Percentiles rank a stretch among this genome's conserved stretches.
Conservation (phyloP, 2,888 invertebrate species). For the Malachius bipustulatus region DNA sequence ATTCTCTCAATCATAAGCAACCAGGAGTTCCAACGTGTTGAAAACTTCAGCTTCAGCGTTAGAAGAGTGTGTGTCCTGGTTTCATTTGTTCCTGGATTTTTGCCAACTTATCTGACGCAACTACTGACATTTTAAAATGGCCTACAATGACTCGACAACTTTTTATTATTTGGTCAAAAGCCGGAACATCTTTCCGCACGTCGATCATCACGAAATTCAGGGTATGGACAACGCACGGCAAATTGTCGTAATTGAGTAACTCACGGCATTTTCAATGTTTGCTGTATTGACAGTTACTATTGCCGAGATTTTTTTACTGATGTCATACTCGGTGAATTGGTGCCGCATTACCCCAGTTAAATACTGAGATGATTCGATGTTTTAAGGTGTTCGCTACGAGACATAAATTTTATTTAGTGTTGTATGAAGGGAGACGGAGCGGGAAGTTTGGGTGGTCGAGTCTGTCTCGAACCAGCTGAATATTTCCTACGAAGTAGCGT, state of each 20-base stretch:
- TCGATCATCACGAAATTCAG: constrained; percentile 5
- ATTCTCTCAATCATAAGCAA: constrained; percentile 3
- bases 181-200: constrained; percentile 3
- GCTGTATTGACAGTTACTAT: constrained; percentile 20
- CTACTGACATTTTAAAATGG: constrained; percentile 3
- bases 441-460: too few species aligned
- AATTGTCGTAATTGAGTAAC: constrained; percentile 17
- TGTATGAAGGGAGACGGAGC: too few species aligned
- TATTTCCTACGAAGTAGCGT: too few species aligned
- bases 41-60: constrained; percentile 13
- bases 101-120: constrained; percentile 13
- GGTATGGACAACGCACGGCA: constrained; percentile 22
- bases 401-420: too few species aligned
- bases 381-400: too few species aligned
- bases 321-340: constrained; percentile 16
- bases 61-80: not conserved
- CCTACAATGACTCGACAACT: not conserved
- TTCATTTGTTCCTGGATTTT: constrained; percentile 12
- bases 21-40: constrained; percentile 12
- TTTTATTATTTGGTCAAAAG: not conserved
- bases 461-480: too few species aligned
- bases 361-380: too few species aligned
- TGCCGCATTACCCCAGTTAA: constrained; percentile 12
- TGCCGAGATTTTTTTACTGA: constrained; percentile 17
- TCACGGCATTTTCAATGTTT: constrained; percentile 18